Percentiles rank a stretch among this genome's conserved stretches.
Evolutionary conservation across 2,113 vertebrate species (phyloP).

Genomic region (Colistium nudipinnis): DNA sequence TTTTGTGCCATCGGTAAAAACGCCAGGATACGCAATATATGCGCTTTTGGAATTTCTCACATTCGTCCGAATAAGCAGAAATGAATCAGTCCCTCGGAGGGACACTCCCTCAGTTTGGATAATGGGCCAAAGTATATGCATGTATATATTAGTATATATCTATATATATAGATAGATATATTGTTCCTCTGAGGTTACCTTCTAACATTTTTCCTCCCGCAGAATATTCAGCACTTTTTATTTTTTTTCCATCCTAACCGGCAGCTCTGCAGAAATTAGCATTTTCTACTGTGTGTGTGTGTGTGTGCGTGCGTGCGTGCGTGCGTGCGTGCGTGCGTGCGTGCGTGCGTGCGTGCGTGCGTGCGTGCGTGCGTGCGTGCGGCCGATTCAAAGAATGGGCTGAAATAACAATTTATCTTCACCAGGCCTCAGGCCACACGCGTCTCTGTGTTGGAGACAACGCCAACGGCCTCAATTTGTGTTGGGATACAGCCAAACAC

Average conservation of each 20-base stretch:
- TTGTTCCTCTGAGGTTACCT: conserved; percentile 15
- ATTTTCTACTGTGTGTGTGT: background rate
- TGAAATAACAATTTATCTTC: background rate
- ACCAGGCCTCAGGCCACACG: background rate
- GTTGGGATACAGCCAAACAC: background rate
- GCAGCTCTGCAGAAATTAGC: conserved; percentile 1
- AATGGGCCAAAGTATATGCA: conserved; percentile 11
- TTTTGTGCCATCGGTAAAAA: no score
- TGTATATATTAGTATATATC: no score
- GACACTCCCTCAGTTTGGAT: background rate
- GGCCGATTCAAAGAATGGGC: background rate
- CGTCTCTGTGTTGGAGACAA: background rate
- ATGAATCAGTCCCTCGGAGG: conserved; percentile 1
- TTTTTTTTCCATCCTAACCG: background rate
- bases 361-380: no score
- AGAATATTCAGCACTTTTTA: background rate
- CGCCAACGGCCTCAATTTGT: background rate
- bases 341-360: no score
- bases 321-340: no score
- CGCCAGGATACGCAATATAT: background rate
- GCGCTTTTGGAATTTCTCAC: conserved; percentile 6
- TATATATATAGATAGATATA: no score
- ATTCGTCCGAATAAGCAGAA: background rate
- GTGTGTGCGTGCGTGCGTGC: no score
- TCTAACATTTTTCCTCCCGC: background rate